phyloP scores from a whole-genome alignment of 1,140 invertebrate genomes.

The Euura lappo region DNA sequence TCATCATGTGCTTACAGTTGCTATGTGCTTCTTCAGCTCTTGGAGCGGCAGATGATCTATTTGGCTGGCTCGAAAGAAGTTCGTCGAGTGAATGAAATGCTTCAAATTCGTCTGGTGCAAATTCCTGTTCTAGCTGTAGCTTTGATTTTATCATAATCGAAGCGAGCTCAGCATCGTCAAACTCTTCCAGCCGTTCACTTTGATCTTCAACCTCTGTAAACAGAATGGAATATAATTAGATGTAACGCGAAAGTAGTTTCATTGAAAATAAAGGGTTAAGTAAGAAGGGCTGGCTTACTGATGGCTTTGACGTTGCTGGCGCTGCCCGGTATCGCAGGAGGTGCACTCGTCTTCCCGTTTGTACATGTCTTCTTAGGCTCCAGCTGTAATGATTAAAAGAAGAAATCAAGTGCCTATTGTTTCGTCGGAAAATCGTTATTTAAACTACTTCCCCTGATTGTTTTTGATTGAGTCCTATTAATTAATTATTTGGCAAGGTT shows the following conservation, averaged over 20 bases:
- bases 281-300: background rate
- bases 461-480: no score
- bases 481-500: no score
- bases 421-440: no score
- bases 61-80: slow-evolving; percentile 2
- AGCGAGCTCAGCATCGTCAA: background rate
- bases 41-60: background rate
- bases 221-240: slow-evolving; percentile 3
- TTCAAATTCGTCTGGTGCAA: background rate
- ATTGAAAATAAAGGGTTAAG: background rate
- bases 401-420: no score
- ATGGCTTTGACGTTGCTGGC: background rate
- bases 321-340: slow-evolving; percentile 1
- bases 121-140: slow-evolving; percentile 2
- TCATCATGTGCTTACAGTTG: slow-evolving; percentile 2
- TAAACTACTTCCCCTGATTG: no score
- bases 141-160: background rate
- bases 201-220: background rate
- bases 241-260: background rate
- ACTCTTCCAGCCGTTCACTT: background rate
- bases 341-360: no score
- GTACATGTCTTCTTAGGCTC: no score
- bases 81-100: background rate
- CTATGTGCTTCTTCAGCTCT: background rate
- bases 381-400: no score